phyloP scores from a whole-genome alignment of 2,113 vertebrate genomes.

The human region GRCh38 chr5:32414001-32414500 shows the following conservation, averaged over 20 bases:
- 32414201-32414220: neutral
- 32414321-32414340: neutral
- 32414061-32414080: neutral
- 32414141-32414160: neutral
- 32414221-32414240: neutral
- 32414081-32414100: neutral
- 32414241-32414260: neutral
- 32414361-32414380: neutral
- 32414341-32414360: neutral
- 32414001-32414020: slow-evolving; percentile 28
- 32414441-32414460: slow-evolving; percentile 28
- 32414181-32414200: neutral
- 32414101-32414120: neutral
- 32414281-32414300: neutral
- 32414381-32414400: neutral
- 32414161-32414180: neutral
- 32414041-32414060: neutral
- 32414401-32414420: neutral
- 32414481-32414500: neutral
- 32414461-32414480: slow-evolving; percentile 4
- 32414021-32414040: neutral
- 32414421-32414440: neutral
- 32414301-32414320: neutral
- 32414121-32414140: neutral
- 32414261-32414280: neutral